Percentiles rank a stretch among this genome's conserved stretches.
phyloP scores from a whole-genome alignment of 2,113 vertebrate genomes.

The Notothenia rossii region DNA sequence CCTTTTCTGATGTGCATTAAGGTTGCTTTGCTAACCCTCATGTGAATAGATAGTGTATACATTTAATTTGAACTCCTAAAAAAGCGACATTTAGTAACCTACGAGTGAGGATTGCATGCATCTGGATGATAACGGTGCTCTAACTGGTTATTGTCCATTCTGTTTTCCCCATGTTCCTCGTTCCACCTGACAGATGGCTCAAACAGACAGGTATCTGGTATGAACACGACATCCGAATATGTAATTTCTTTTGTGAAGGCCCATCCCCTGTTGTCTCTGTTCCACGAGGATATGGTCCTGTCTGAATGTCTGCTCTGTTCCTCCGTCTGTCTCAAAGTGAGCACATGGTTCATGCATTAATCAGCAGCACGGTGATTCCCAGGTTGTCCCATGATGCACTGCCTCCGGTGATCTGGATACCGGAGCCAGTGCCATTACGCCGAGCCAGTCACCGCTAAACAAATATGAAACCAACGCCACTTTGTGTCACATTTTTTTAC shows the following conservation, averaged over 20 bases:
- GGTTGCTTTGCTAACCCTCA: too few relatives aligned
- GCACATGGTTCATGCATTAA: slow-evolving; percentile 86
- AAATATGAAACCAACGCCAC: slow-evolving; percentile 82
- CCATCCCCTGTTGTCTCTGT: slow-evolving; percentile 38
- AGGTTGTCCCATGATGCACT: slow-evolving; percentile 76
- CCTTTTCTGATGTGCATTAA: neutral
- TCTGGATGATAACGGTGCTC: slow-evolving; percentile 18
- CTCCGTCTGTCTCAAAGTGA: slow-evolving; percentile 73
- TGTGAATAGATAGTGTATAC: too few relatives aligned
- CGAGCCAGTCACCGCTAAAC: slow-evolving; percentile 73
- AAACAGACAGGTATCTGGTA: slow-evolving; percentile 68
- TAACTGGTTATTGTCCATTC: slow-evolving; percentile 14
- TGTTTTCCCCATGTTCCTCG: slow-evolving; percentile 21
- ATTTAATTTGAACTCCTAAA: neutral
- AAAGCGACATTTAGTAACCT: neutral
- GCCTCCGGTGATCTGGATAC: slow-evolving; percentile 71
- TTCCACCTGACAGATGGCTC: slow-evolving; percentile 66
- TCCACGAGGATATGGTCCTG: slow-evolving; percentile 50
- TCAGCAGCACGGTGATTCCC: slow-evolving; percentile 80
- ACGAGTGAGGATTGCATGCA: neutral
- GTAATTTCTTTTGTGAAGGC: slow-evolving; percentile 50
- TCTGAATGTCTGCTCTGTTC: slow-evolving; percentile 68
- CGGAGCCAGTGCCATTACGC: slow-evolving; percentile 74
- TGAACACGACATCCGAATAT: slow-evolving; percentile 45
- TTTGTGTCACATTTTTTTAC: slow-evolving; percentile 85